These are phyloP conservation scores for Oreonectes daqikongensis DNA, from an alignment of 2,797 vertebrate species.

Conservation along the genomic window DNA sequence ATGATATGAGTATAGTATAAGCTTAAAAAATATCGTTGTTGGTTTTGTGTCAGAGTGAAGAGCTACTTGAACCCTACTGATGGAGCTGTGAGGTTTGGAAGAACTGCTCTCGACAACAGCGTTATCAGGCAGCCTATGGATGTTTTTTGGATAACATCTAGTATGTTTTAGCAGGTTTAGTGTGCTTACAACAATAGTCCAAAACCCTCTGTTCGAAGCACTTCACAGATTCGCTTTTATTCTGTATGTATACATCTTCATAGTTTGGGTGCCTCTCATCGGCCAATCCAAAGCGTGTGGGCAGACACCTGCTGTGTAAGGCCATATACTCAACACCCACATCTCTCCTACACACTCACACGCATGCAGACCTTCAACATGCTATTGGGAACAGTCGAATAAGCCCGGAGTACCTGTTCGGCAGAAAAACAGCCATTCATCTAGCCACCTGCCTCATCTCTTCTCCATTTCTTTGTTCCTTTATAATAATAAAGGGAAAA, in stretches of 20 bases:
- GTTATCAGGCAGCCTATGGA: neutral
- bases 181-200: no score
- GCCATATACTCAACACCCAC: constrained; percentile 11
- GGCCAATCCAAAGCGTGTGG: constrained; percentile 28
- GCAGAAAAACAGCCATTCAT: neutral
- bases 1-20: neutral
- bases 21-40: neutral
- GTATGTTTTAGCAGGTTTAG: neutral
- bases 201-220: constrained; percentile 2
- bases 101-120: neutral
- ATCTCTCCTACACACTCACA: constrained; percentile 18
- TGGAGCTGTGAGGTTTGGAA: neutral
- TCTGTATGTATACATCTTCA: neutral
- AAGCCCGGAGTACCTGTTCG: neutral
- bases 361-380: constrained; percentile 1
- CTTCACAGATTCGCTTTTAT: neutral
- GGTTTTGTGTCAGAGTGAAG: neutral
- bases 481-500: neutral
- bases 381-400: neutral
- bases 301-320: neutral
- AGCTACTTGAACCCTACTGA: neutral
- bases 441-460: neutral
- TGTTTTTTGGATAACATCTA: neutral
- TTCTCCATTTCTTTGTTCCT: neutral
- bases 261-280: neutral